Conservation (phyloP, 2,113 vertebrate genomes). For the Danio rerio region GRCz12tu NC_133196.1:38696001-38696500, state of each 20-base stretch:
- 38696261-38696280: not conserved
- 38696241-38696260: not conserved
- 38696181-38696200: not conserved
- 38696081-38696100: not conserved
- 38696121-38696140: not conserved
- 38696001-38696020: conserved; percentile 34
- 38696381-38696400: not conserved
- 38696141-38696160: too few species aligned
- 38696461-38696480: not conserved
- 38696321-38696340: not conserved
- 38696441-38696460: not conserved
- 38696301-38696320: not conserved
- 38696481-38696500: not conserved
- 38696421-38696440: not conserved
- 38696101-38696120: not conserved
- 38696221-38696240: not conserved
- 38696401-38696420: not conserved
- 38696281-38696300: not conserved
- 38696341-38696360: not conserved
- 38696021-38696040: conserved; percentile 17
- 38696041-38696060: not conserved
- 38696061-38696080: not conserved
- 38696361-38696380: not conserved
- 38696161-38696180: too few species aligned
- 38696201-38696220: not conserved